phyloP scores from a whole-genome alignment of 2,888 invertebrate species.

The Ernsta delagoae region DNA sequence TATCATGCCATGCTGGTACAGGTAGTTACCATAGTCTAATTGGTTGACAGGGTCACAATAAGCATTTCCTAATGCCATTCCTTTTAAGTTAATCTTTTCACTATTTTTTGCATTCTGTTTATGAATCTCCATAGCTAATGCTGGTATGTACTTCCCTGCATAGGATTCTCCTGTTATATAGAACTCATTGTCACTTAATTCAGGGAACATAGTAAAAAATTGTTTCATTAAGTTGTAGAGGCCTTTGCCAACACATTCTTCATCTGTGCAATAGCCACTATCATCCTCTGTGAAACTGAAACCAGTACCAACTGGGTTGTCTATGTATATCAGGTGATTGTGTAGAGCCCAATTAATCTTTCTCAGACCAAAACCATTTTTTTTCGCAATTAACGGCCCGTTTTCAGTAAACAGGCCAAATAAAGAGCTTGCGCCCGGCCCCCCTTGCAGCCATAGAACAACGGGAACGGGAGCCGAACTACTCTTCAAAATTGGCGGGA shows the following conservation, averaged over 20 bases:
- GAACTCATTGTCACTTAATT: constrained; percentile 80
- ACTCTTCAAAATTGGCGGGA: constrained; percentile 77
- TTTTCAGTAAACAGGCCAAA: constrained; percentile 85
- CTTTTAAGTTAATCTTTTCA: constrained; percentile 78
- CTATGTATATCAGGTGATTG: constrained; percentile 86
- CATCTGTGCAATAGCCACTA: constrained; percentile 81
- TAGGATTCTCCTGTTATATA: constrained; percentile 87
- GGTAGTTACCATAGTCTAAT: constrained; percentile 76
- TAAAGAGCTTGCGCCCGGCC: constrained; percentile 83
- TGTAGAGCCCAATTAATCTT: constrained; percentile 83
- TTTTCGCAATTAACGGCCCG: constrained; percentile 82
- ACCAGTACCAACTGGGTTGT: constrained; percentile 87
- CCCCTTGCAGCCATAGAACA: constrained; percentile 85
- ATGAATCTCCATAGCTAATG: constrained; percentile 81
- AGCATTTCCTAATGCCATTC: constrained; percentile 81
- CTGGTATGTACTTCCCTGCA: constrained; percentile 83
- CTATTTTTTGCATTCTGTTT: constrained; percentile 59
- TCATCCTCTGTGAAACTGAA: constrained; percentile 86
- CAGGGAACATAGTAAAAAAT: constrained; percentile 85
- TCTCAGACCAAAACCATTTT: constrained; percentile 63
- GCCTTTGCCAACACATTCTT: constrained; percentile 82
- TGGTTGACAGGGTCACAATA: constrained; percentile 81
- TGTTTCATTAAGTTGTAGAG: constrained; percentile 82
- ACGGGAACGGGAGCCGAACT: constrained; percentile 79
- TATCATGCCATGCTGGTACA: constrained; percentile 80